A percentile compares a stretch with the other conserved stretches of the same genome.
phyloP scores from a whole-genome alignment of 2,888 invertebrate species.

The Euspilapteryx auroguttella region DNA sequence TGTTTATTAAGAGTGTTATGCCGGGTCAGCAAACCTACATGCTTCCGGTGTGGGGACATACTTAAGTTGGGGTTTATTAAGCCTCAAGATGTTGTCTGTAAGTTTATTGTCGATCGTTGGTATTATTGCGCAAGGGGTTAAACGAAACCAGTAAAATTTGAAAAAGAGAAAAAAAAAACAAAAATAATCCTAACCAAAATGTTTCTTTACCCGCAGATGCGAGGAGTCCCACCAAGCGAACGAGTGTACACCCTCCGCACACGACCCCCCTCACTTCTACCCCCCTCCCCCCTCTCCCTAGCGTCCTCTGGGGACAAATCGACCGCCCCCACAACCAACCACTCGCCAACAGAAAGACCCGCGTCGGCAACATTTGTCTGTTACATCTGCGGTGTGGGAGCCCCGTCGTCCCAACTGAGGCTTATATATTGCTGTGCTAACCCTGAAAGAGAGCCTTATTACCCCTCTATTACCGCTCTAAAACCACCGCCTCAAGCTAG shows the following conservation, averaged over 20 bases:
- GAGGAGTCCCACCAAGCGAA: constrained; percentile 74
- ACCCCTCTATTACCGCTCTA: constrained; percentile 83
- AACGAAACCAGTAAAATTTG: no score
- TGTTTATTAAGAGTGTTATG: no score
- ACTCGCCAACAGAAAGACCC: constrained; percentile 29
- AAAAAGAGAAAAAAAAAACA: no score
- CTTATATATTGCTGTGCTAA: constrained; percentile 84
- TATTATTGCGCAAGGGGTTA: no score
- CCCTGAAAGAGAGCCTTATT: constrained; percentile 85
- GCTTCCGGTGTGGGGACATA: no score
- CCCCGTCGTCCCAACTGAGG: constrained; percentile 77
- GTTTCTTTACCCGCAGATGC: no score
- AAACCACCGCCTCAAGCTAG: constrained; percentile 83
- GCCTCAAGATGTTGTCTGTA: no score
- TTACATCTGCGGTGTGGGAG: constrained; percentile 84
- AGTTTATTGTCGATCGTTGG: no score
- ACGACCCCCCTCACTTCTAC: constrained; percentile 64
- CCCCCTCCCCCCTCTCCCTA: constrained; percentile 47
- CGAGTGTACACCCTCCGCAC: constrained; percentile 81
- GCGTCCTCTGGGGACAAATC: constrained; percentile 44
- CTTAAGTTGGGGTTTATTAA: no score
- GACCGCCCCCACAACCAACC: constrained; percentile 26
- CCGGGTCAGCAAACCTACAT: no score
- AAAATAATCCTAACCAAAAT: no score
- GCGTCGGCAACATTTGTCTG: no score